These are phyloP conservation scores for Lamellibrachia luymesi DNA, from an alignment of 1,140 invertebrate genomes.

Conservation along the genomic window DNA sequence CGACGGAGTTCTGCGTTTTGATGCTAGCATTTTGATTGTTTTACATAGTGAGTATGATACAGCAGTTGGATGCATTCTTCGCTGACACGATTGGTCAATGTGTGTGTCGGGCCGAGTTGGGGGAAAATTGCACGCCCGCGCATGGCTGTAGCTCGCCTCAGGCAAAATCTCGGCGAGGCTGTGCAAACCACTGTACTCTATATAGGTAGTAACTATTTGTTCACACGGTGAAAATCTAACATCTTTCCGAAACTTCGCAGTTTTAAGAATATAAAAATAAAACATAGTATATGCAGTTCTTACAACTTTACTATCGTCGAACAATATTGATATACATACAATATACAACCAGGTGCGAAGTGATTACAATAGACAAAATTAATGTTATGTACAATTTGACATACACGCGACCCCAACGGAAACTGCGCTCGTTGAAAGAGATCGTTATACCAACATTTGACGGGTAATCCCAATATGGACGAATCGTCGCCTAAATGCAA, in stretches of 20 bases:
- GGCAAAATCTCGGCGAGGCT: too few species aligned
- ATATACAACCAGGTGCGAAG: not conserved
- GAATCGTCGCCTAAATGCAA: not conserved
- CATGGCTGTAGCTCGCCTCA: too few species aligned
- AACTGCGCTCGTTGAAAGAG: not conserved
- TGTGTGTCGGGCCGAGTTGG: too few species aligned
- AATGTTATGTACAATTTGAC: not conserved
- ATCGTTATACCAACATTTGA: not conserved
- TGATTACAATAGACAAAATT: not conserved
- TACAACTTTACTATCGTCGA: not conserved
- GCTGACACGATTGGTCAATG: too few species aligned
- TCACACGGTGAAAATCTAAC: not conserved
- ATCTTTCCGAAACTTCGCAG: not conserved
- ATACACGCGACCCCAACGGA: not conserved
- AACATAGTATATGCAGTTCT: not conserved
- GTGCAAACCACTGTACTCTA: too few species aligned
- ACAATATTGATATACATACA: not conserved
- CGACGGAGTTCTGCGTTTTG: too few species aligned
- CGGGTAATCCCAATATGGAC: not conserved
- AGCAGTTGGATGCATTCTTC: too few species aligned
- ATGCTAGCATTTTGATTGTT: too few species aligned
- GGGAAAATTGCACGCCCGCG: too few species aligned
- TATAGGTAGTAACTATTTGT: too few species aligned
- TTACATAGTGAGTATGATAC: too few species aligned
- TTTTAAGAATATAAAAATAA: not conserved